These are phyloP conservation scores for Pseudococcus jackbeardsleyi DNA, from an alignment of 2,888 invertebrate species.

Conservation along the genomic window DNA sequence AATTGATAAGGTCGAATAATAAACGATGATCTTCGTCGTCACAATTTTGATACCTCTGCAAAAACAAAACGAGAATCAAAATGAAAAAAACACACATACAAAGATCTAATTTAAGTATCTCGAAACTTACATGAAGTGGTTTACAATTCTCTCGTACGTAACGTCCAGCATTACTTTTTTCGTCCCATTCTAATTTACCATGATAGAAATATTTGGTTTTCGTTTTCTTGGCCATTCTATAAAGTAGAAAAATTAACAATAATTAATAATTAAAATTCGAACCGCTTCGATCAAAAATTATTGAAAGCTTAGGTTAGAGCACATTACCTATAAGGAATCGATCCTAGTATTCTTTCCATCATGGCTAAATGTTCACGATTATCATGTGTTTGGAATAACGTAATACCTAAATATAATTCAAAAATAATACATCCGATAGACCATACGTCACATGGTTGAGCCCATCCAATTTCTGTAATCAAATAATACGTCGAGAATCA, in stretches of 20 bases:
- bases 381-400: slow-evolving; percentile 99
- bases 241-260: background rate
- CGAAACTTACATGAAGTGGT: slow-evolving; percentile 84
- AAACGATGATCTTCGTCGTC: slow-evolving; percentile 92
- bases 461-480: slow-evolving; percentile 94
- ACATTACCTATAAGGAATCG: slow-evolving; percentile 90
- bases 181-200: slow-evolving; percentile 98
- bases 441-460: slow-evolving; percentile 99
- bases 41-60: slow-evolving; percentile 88
- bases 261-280: background rate
- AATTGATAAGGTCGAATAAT: slow-evolving; percentile 93
- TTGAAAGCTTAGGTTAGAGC: background rate
- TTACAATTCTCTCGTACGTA: slow-evolving; percentile 99
- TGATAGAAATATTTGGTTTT: slow-evolving; percentile 99
- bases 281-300: background rate
- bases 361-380: slow-evolving; percentile 99
- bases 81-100: slow-evolving; percentile 13
- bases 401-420: slow-evolving; percentile 97
- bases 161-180: slow-evolving; percentile 94
- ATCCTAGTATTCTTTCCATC: slow-evolving; percentile 99
- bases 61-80: slow-evolving; percentile 66
- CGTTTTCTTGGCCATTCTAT: slow-evolving; percentile 89
- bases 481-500: background rate
- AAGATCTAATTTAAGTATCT: background rate
- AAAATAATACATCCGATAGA: slow-evolving; percentile 99